Evolutionary conservation across 64 coral and sea anemone genomes (phyloP), one percentile per base, ranked within the genome.

Genomic region (Cladopsammia gracilis): DNA sequence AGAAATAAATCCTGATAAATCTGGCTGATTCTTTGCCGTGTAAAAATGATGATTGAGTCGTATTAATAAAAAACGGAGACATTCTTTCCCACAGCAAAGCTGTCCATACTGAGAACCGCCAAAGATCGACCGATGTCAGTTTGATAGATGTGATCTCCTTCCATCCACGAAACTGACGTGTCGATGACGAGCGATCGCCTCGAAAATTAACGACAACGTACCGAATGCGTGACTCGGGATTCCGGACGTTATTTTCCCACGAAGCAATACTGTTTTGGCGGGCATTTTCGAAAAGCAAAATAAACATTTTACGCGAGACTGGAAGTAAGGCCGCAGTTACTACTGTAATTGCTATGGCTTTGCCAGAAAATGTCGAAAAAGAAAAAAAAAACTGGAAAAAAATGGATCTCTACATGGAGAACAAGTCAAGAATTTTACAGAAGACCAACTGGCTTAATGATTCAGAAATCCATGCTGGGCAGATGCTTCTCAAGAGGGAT

Each of bases 81-180:
- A n/a, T n/a, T n/a, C n/a, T n/a, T n/a, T n/a, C n/a, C n/a, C n/a
- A n/a, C n/a, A n/a, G n/a, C n/a, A n/a, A n/a, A n/a, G n/a, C n/a
- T n/a, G n/a, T n/a, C n/a, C n/a, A n/a, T n/a, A n/a, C n/a, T n/a
- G n/a, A n/a, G n/a, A n/a, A n/a, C n/a, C n/a, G n/a, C n/a, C n/a
- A n/a, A n/a, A n/a, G n/a, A n/a, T n/a, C n/a, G n/a, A n/a, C n/a
- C 66, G 26, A 69, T 23, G 66, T 69, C 66, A 69, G 66, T 69
- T 69, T 73, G 70, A 43, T 26, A 26, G 25, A 43, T 44, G 14
- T 25, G 25, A 11, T 47, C 43, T 48, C 70, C 44, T 73, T 24
- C 67, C 67, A 70, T 70, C 67, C 67, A 70, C 25, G 67, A 70
- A 70, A 70, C 67, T 70, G 67, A 70, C 70, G 25, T 44, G n/a